phyloP scores from a whole-genome alignment of 2,888 invertebrate genomes.

The Himalopsyche kuldschensis region DNA sequence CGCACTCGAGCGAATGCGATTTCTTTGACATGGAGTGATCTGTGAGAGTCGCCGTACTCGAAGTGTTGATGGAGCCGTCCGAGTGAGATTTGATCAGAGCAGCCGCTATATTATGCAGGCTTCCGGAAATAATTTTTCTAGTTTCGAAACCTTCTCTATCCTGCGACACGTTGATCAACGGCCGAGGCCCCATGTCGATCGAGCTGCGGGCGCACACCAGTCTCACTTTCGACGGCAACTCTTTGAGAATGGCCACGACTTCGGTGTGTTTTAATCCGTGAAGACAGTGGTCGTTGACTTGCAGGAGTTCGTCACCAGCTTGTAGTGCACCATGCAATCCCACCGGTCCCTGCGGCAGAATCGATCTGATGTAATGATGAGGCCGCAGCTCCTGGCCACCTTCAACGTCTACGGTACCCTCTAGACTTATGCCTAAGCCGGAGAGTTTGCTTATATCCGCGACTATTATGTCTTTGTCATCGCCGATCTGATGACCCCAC shows the following conservation, averaged over 20 bases:
- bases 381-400: conserved; percentile 94
- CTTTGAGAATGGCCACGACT: conserved; percentile 93
- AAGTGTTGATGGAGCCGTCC: conserved; percentile 88
- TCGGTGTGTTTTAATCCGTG: conserved; percentile 94
- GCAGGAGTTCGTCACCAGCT: conserved; percentile 94
- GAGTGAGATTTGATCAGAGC: conserved; percentile 91
- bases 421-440: conserved; percentile 94
- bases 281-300: conserved; percentile 91
- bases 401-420: conserved; percentile 98
- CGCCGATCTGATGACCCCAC: conserved; percentile 80
- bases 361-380: conserved; percentile 97
- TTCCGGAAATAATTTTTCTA: conserved; percentile 82
- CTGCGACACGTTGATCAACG: conserved; percentile 76
- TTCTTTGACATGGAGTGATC: conserved; percentile 68
- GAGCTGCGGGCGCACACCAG: conserved; percentile 85
- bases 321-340: conserved; percentile 86
- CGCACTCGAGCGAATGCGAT: conserved; percentile 92
- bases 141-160: conserved; percentile 80
- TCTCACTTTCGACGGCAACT: conserved; percentile 86
- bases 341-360: conserved; percentile 94
- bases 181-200: conserved; percentile 67
- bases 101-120: conserved; percentile 74
- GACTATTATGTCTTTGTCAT: conserved; percentile 84
- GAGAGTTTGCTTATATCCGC: conserved; percentile 91
- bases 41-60: conserved; percentile 79